Base-by-base conservation (phyloP, 2,888 invertebrate species). In the Strigamia crassipes region DNA sequence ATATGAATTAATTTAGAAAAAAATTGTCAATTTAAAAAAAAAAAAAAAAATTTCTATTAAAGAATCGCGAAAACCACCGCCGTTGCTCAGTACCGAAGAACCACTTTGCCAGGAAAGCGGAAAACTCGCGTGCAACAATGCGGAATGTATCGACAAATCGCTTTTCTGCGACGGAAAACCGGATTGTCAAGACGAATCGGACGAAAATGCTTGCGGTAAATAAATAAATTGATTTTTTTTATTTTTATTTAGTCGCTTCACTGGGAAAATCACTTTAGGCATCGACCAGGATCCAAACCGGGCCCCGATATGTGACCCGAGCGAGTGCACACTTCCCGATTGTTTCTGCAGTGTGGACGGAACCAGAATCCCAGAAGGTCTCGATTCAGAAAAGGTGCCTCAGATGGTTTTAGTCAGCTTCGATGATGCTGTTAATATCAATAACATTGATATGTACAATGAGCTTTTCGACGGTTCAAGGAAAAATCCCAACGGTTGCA, bases 401-500 rank as follows among this genome's bases (percentile, higher is more conserved):
- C 96, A 96, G 90, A 96, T 96, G 96, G 93, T 96, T 87, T 96
- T 95, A 82, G 94, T 96, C 87, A 96, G 96, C 80, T 96, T 96
- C 87, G 96, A 96, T 87, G 96, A 96, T 86, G 96, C 96, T 86
- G 95, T 96, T 89, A 96, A 96, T 89, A 96, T 96, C 89, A 96
- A 96, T 89, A 96, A 96, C 89, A 96, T 96, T 87, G 96, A 95
- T 86, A 89, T 96, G 80, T 96, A 96, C 91, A 94, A 94, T 88
- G 95, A 96, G 86, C 95, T 96, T 84, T 96, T 96, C 89, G 94
- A 93, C 88, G 92, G 93, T 83, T 93, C 94, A 86, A 92, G 96
- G 84, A 94, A 94, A 88, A 96, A 96, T 87, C 96, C 96, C 81
- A 96, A 96, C 87, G 96, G 96, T 83, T 96, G 96, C 88, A 94